phyloP scores from a whole-genome alignment of 2,888 invertebrate genomes.

The Aricia artaxerxes region DNA sequence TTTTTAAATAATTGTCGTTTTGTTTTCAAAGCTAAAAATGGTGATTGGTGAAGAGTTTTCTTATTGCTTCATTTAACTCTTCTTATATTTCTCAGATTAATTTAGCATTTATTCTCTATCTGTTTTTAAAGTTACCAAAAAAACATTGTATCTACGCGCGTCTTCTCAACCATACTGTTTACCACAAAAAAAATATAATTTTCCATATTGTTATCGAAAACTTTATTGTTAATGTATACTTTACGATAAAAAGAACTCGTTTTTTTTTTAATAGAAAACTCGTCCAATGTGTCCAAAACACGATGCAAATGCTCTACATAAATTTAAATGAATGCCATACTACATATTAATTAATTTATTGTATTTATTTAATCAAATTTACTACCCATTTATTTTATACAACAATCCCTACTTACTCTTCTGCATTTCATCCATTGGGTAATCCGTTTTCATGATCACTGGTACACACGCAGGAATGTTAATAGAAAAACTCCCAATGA shows the following conservation, averaged over 20 bases:
- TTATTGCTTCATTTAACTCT: no score
- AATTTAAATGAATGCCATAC: neutral
- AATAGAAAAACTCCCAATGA: slow-evolving; percentile 60
- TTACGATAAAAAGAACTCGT: neutral
- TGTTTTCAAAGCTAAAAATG: no score
- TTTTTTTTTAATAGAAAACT: neutral
- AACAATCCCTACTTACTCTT: slow-evolving; percentile 64
- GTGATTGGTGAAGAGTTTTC: no score
- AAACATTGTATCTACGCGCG: no score
- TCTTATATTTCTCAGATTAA: no score
- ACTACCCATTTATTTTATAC: neutral
- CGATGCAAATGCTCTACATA: neutral
- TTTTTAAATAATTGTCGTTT: neutral
- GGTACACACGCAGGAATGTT: slow-evolving; percentile 49
- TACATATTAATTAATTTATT: neutral
- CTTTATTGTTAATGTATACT: neutral
- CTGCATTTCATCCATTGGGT: slow-evolving; percentile 78
- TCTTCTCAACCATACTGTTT: neutral
- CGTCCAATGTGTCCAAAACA: neutral
- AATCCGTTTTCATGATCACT: slow-evolving; percentile 76
- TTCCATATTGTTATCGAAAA: neutral
- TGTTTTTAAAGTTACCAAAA: no score
- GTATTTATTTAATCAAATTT: neutral
- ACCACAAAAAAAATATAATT: neutral
- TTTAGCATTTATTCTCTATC: no score